Evolutionary conservation across 2,113 vertebrate genomes (phyloP).

Genomic region (Manacus vitellinus): DNA sequence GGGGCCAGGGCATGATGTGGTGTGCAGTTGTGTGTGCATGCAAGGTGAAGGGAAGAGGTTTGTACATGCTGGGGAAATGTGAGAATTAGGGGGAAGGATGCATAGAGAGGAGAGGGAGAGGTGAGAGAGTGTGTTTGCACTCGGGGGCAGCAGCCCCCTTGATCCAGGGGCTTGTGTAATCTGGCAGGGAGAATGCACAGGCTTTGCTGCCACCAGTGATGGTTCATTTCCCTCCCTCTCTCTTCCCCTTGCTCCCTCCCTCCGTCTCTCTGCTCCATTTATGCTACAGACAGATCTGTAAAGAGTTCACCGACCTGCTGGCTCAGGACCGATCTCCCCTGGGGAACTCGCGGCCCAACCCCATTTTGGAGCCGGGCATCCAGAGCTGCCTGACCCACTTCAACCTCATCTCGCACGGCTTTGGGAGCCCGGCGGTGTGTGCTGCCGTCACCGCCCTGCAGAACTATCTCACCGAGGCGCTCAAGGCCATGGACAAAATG

Average conservation of each 20-base stretch:
- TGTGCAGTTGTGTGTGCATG: fast-evolving
- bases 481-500: conserved; percentile 99
- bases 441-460: conserved; percentile 97
- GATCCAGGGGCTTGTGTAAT: background rate
- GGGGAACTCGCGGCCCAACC: conserved; percentile 96
- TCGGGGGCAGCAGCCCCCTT: background rate
- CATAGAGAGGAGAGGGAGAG: background rate
- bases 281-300: conserved; percentile 96
- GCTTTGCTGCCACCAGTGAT: background rate
- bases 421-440: conserved; percentile 96
- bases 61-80: background rate
- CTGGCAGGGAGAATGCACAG: background rate
- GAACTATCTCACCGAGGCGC: conserved; percentile 99
- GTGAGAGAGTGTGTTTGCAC: fast-evolving
- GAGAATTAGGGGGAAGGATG: background rate
- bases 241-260: background rate
- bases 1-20: background rate
- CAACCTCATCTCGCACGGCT: conserved; percentile 99
- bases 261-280: conserved; percentile 62
- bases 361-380: conserved; percentile 98
- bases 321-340: conserved; percentile 99
- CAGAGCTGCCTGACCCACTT: conserved; percentile 99
- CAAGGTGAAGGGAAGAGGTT: background rate
- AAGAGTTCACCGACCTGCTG: conserved; percentile 99
- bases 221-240: conserved; percentile 40